Evolutionary conservation across 2,888 invertebrate genomes (phyloP).

Genomic region (Drosophila robusta): DNA sequence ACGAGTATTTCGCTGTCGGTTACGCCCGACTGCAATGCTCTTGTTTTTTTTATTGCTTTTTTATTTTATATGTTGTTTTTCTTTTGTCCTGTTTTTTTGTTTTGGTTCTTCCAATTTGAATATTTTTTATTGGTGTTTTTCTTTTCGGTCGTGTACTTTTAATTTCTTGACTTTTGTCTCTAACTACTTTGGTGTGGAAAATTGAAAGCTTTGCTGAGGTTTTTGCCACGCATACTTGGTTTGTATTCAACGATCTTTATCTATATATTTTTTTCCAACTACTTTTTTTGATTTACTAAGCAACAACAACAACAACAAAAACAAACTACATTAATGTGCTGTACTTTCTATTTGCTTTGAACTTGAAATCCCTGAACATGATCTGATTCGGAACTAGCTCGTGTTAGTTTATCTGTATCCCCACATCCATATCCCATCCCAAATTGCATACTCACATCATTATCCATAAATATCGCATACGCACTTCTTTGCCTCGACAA

Average conservation of each 20-base stretch:
- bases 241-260: constrained; percentile 73
- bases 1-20: too few species aligned
- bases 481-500: too few species aligned
- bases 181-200: constrained; percentile 42
- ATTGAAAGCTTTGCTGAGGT: constrained; percentile 84
- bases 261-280: constrained; percentile 7
- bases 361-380: constrained; percentile 1
- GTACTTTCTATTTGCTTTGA: constrained; percentile 25
- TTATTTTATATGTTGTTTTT: neutral
- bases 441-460: neutral
- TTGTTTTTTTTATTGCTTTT: neutral
- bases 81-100: constrained; percentile 2
- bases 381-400: neutral
- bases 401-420: neutral
- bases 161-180: constrained; percentile 27
- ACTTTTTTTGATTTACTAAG: constrained; percentile 27
- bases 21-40: too few species aligned
- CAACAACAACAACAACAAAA: constrained; percentile 12
- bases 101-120: constrained; percentile 22
- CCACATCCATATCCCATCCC: neutral
- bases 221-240: constrained; percentile 84
- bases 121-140: constrained; percentile 41
- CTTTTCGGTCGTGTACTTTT: constrained; percentile 43
- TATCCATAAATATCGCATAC: too few species aligned
- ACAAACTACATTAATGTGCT: constrained; percentile 30